A percentile compares a stretch with the other conserved stretches of the same genome.
Evolutionary conservation across 2,113 vertebrate species (phyloP).

Genomic region (Hippocampus mohnikei): DNA sequence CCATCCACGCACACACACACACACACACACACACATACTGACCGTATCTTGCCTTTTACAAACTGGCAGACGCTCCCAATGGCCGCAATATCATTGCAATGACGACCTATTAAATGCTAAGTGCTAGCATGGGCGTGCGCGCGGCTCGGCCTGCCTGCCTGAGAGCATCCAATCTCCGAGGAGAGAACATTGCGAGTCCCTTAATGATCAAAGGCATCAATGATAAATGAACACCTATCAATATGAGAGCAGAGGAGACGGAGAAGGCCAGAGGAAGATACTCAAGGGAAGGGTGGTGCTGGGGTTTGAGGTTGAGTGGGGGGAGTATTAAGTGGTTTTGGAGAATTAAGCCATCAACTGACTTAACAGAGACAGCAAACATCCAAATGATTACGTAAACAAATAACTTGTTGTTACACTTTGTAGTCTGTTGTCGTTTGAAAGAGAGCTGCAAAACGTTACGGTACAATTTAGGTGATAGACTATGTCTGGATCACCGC

Average conservation of each 20-base stretch:
- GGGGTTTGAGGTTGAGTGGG: slow-evolving; percentile 8
- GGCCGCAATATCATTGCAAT: slow-evolving; percentile 48
- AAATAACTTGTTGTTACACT: neutral
- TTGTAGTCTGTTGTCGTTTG: neutral
- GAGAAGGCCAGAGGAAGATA: slow-evolving; percentile 21
- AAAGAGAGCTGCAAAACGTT: neutral
- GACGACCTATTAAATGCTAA: slow-evolving; percentile 68
- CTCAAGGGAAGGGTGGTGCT: slow-evolving; percentile 10
- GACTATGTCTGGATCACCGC: neutral
- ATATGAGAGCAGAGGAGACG: slow-evolving; percentile 53
- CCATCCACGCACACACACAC: neutral
- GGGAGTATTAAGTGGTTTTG: slow-evolving; percentile 53
- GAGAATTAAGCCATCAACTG: slow-evolving; percentile 37
- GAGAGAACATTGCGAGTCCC: slow-evolving; percentile 53
- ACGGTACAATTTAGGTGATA: neutral
- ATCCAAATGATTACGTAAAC: slow-evolving; percentile 31
- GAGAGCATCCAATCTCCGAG: slow-evolving; percentile 55
- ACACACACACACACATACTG: neutral
- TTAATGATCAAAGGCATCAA: slow-evolving; percentile 68
- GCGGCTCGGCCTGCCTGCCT: slow-evolving; percentile 20
- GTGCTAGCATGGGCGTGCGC: slow-evolving; percentile 56
- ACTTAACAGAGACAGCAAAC: slow-evolving; percentile 43
- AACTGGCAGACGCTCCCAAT: slow-evolving; percentile 42
- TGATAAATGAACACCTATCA: slow-evolving; percentile 68
- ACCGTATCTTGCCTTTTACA: slow-evolving; percentile 34